Base-by-base conservation (phyloP, 2,797 vertebrate genomes). In the Halcyon leucocephala region DNA sequence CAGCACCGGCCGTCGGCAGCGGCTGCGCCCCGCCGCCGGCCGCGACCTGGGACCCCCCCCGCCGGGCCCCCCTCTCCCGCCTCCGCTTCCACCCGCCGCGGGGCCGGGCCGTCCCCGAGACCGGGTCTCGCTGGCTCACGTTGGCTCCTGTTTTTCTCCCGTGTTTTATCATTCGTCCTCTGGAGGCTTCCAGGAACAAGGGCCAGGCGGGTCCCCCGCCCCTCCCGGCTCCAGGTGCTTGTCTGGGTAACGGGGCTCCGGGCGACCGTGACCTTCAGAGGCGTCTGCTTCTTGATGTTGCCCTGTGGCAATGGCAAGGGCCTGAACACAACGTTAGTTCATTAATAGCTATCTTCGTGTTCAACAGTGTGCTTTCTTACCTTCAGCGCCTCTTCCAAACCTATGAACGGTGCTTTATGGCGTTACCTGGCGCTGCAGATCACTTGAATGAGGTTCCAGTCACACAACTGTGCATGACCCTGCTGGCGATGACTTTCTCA, bases 391-490 rank as follows among this genome's bases (percentile, higher is more conserved):
- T 29, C 64, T 29, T 29, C 60, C 0, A 31, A 35, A 39, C 44
- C 37, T 1, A 0, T 1, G 14, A 33, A 3, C 0, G 55, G 29
- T 1, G 6, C 61, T 35, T 2, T 1, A 14, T 39, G 6, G 80
- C 4, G 1, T 22, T 41, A 14, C 14, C 2, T 4, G 7, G 73
- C 54, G 1, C 76, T 55, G 83, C 35, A 2, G 82, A 89, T 69
- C 55, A 1, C 82, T 10, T 0, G 64, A 18, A 12, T 3, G 13
- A 1, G 28, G 39, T 4, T 64, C 35, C 74, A 3, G 78, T 14
- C 72, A 0, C 51, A 4, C n/a, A 4, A 19, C 80, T n/a, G 21
- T 1, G 42, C 9, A 0, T 8, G n/a, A 3, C 41, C 12, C 1
- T 13, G 52, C 76, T 39, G 10, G 21, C 61, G 9, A 20, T 3